Evolutionary conservation across 2,113 vertebrate genomes (phyloP).

Genomic region (Clupea harengus): DNA sequence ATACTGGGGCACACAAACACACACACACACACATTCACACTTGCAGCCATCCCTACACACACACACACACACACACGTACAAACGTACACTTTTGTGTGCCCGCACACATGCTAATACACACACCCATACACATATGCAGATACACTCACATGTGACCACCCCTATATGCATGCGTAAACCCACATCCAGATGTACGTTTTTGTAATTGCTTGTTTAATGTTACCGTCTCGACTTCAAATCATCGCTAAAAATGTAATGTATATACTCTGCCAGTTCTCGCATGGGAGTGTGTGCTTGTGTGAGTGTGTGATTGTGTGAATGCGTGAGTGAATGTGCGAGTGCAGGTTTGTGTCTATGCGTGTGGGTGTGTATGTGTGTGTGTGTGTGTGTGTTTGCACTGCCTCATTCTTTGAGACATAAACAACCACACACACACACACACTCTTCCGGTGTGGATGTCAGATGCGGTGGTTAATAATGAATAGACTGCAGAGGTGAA

Average conservation of each 20-base stretch:
- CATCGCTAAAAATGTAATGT: background rate
- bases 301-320: background rate
- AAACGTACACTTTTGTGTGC: background rate
- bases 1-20: background rate
- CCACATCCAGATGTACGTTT: background rate
- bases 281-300: background rate
- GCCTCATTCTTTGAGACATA: background rate
- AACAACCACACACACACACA: conserved; percentile 16
- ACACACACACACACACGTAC: background rate
- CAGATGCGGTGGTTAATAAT: conserved; percentile 27
- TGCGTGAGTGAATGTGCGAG: background rate
- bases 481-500: conserved; percentile 34
- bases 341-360: background rate
- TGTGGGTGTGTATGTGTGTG: background rate
- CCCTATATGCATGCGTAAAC: background rate
- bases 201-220: conserved; percentile 3
- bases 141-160: background rate
- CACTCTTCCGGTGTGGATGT: conserved; percentile 4
- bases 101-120: background rate
- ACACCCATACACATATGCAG: background rate
- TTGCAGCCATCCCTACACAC: background rate
- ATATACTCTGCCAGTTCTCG: background rate
- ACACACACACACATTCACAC: background rate
- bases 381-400: background rate
- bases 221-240: background rate